phyloP scores from a whole-genome alignment of 2,113 vertebrate genomes.

The Turnix velox region DNA sequence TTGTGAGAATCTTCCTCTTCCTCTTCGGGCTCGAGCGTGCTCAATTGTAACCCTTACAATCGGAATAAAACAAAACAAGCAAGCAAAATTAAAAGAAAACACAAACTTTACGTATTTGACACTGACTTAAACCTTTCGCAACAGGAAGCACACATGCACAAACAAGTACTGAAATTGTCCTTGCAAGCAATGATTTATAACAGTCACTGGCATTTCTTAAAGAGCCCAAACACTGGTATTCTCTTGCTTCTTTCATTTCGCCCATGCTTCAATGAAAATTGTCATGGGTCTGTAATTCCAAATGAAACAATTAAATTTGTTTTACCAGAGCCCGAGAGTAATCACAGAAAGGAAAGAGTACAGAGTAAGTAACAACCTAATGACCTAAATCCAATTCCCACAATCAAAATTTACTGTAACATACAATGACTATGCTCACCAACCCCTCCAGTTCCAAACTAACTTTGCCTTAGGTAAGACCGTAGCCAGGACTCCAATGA shows the following conservation, averaged over 20 bases:
- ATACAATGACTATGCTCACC: not conserved
- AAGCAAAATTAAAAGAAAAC: not conserved
- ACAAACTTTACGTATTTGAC: not conserved
- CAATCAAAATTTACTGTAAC: not conserved
- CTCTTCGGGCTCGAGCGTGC: slow-evolving; percentile 81
- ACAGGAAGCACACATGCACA: not conserved
- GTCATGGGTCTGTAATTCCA: not conserved
- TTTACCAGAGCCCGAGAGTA: not conserved
- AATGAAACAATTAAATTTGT: not conserved
- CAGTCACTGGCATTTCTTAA: not conserved
- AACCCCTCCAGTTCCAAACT: not conserved
- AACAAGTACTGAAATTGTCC: not conserved
- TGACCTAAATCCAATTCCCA: not conserved
- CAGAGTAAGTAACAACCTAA: not conserved
- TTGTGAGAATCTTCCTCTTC: slow-evolving; percentile 77
- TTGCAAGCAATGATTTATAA: not conserved
- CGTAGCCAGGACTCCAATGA: not conserved
- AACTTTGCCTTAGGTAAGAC: not conserved
- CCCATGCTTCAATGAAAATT: not conserved
- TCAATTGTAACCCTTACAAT: slow-evolving; percentile 84
- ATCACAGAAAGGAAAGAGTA: not conserved
- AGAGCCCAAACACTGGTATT: not conserved
- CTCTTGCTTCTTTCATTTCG: not conserved
- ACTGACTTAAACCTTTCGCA: not conserved
- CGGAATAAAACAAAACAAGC: not conserved